phyloP scores from a whole-genome alignment of 2,113 vertebrate genomes.

The Scopus umbretta region DNA sequence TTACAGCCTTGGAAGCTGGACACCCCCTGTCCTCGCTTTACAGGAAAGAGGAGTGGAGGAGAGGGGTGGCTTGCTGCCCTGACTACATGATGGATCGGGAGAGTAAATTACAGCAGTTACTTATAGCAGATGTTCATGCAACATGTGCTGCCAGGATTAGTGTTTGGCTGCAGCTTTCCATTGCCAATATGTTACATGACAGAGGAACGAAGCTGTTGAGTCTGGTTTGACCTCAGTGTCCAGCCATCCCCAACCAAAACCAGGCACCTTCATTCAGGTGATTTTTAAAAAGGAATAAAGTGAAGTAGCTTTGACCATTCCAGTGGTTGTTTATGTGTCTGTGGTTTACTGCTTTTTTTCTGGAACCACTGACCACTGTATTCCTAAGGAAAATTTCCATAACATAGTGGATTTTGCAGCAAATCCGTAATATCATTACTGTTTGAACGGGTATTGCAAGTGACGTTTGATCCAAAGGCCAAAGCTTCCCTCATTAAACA shows the following conservation, averaged over 20 bases:
- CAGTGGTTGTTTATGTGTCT: not conserved
- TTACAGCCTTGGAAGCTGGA: not conserved
- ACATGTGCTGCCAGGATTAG: not conserved
- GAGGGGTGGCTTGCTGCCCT: not conserved
- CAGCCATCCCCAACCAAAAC: not conserved
- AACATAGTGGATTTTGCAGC: not conserved
- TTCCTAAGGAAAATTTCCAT: not conserved
- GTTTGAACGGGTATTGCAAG: not conserved
- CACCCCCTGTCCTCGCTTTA: not conserved
- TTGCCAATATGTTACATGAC: not conserved
- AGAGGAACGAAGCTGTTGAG: not conserved
- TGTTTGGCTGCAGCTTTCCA: not conserved
- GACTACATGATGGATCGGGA: not conserved
- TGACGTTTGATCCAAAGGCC: slow-evolving; percentile 16
- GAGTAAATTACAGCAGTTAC: not conserved
- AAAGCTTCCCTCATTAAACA: not conserved
- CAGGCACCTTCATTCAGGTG: not conserved
- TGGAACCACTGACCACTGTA: not conserved
- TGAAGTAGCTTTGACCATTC: not conserved
- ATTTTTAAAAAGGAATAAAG: not conserved
- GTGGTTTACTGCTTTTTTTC: not conserved
- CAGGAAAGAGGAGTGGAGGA: not conserved
- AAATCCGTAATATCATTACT: not conserved
- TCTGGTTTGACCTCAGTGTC: not conserved
- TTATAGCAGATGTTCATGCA: not conserved